These are phyloP conservation scores for Zapornia atra DNA, from an alignment of 2,113 vertebrate species.

Conservation along the genomic window DNA sequence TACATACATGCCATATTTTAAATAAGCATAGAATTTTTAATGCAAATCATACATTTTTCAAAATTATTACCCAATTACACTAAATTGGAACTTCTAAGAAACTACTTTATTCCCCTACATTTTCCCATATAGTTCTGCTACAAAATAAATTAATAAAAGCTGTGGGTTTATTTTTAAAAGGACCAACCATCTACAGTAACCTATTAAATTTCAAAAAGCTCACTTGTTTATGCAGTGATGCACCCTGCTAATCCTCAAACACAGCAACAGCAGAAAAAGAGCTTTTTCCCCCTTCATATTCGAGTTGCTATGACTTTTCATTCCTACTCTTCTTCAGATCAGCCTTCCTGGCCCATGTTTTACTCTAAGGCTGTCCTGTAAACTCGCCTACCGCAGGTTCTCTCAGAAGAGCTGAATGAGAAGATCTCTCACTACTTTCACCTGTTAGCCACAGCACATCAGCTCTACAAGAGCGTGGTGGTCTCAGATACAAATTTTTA, in stretches of 20 bases:
- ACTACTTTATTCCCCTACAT: accelerated
- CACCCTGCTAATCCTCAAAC: background rate
- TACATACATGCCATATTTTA: accelerated
- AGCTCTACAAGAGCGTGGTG: background rate
- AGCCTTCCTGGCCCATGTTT: background rate
- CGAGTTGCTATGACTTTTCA: background rate
- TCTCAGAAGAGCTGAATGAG: background rate
- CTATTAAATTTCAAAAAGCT: background rate
- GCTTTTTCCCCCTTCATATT: background rate
- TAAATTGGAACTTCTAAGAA: background rate
- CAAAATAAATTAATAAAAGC: background rate
- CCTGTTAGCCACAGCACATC: background rate
- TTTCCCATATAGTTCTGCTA: background rate
- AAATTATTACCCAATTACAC: background rate
- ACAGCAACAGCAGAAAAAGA: background rate
- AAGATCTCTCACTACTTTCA: background rate
- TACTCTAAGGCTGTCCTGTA: background rate
- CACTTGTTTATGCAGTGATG: background rate
- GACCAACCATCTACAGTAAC: background rate
- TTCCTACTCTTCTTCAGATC: background rate
- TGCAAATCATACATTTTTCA: accelerated
- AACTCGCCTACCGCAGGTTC: background rate
- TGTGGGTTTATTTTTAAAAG: background rate
- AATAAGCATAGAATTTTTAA: background rate
- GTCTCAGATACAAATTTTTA: background rate